Percentiles rank a stretch among this genome's conserved stretches.
phyloP scores from a whole-genome alignment of 2,888 invertebrate genomes.

The Rhogogaster chlorosoma region DNA sequence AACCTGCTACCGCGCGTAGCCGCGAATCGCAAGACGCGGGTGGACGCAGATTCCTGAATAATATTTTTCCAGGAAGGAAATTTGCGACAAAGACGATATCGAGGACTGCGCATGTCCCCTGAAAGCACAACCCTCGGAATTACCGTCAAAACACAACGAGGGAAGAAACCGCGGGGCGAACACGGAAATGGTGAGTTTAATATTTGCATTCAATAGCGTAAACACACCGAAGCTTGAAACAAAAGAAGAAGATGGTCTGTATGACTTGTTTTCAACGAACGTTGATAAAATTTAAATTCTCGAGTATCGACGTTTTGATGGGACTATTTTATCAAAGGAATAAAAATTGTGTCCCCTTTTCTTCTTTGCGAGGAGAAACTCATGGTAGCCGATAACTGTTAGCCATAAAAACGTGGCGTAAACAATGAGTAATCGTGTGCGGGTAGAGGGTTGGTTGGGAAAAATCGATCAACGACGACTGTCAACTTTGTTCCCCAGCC shows the following conservation, averaged over 20 bases:
- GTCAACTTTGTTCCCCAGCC: constrained; percentile 12
- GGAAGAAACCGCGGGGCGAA: constrained; percentile 23
- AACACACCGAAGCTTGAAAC: neutral
- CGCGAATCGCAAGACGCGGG: neutral
- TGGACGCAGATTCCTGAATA: neutral
- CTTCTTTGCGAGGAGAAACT: neutral
- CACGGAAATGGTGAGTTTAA: constrained; percentile 28
- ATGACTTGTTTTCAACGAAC: neutral
- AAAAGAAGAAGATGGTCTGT: neutral
- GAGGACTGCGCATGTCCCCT: constrained; percentile 33
- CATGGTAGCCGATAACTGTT: constrained; percentile 3
- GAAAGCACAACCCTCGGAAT: neutral
- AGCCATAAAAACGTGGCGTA: constrained; percentile 25
- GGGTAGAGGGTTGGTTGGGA: constrained; percentile 36
- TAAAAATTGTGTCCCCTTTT: neutral
- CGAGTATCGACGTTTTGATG: neutral
- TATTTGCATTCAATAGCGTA: neutral
- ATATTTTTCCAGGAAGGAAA: constrained; percentile 1
- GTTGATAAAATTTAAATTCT: neutral
- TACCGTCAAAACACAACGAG: constrained; percentile 39
- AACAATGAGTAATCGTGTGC: constrained; percentile 38
- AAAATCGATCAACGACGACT: constrained; percentile 45
- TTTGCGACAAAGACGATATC: constrained; percentile 8
- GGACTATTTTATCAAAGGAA: neutral
- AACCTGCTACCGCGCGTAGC: neutral